Conservation (phyloP, 2,797 vertebrate genomes). For the Ctenopoma kingsleyae region DNA sequence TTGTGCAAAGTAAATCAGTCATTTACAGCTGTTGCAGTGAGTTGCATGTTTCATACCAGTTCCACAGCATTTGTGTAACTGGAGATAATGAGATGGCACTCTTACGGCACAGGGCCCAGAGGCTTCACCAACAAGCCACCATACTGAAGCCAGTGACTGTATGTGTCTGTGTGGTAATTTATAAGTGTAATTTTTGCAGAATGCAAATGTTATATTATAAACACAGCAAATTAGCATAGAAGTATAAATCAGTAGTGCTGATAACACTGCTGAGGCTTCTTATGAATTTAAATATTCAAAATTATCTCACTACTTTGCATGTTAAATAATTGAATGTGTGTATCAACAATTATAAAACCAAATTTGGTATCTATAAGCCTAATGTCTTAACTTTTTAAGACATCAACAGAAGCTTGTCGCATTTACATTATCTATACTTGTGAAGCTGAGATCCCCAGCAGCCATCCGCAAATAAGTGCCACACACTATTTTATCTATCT, state of each 20-base stretch:
- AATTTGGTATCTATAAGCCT: constrained; percentile 30
- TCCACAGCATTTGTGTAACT: constrained; percentile 35
- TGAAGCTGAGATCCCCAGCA: constrained; percentile 19
- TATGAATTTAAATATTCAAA: constrained; percentile 27
- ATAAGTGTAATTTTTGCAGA: constrained; percentile 21
- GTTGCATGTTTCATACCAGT: constrained; percentile 20
- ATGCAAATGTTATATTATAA: constrained; percentile 46
- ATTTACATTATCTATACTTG: constrained; percentile 17
- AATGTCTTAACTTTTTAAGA: constrained; percentile 5
- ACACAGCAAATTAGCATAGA: constrained; percentile 47
- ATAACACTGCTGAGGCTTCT: constrained; percentile 29
- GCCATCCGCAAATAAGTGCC: constrained; percentile 43
- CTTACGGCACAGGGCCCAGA: constrained; percentile 24
- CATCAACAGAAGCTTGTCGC: not conserved
- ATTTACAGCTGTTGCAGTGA: constrained; percentile 18
- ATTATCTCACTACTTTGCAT: constrained; percentile 55
- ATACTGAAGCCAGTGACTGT: not conserved
- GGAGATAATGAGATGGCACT: constrained; percentile 32
- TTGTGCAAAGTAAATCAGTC: constrained; percentile 3
- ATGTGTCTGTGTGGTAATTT: constrained; percentile 6
- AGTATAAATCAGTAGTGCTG: constrained; percentile 28
- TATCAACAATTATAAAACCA: constrained; percentile 45
- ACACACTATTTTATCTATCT: constrained; percentile 49
- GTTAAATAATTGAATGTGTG: constrained; percentile 44
- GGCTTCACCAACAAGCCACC: constrained; percentile 10